Evolutionary conservation across 1,140 invertebrate genomes (phyloP).

Genomic region (Drosophila arawakana): DNA sequence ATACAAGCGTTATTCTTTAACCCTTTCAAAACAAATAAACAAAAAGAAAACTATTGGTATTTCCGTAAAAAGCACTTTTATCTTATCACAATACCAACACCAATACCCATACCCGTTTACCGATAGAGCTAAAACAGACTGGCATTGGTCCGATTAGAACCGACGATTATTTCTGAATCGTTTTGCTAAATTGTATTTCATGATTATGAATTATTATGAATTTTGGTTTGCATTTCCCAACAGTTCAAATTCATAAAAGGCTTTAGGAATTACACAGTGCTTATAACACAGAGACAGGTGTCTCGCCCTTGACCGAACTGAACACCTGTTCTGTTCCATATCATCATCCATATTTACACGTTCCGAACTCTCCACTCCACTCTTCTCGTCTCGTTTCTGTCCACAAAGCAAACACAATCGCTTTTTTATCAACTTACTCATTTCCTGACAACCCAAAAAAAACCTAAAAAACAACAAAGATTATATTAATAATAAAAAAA

Average conservation of each 20-base stretch:
- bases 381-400: no score
- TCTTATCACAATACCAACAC: conserved; percentile 35
- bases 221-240: conserved; percentile 23
- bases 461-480: conserved; percentile 28
- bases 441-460: conserved; percentile 53
- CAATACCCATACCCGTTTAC: conserved; percentile 11
- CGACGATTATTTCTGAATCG: conserved; percentile 13
- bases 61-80: conserved; percentile 32
- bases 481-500: conserved; percentile 37
- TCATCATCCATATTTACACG: conserved; percentile 33
- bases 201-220: conserved; percentile 10
- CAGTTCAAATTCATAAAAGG: conserved; percentile 50
- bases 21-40: conserved; percentile 21
- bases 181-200: conserved; percentile 2
- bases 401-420: conserved; percentile 12
- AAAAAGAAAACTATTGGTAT: conserved; percentile 28
- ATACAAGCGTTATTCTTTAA: background rate
- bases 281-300: conserved; percentile 26
- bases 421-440: conserved; percentile 62
- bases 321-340: conserved; percentile 65
- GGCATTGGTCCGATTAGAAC: conserved; percentile 38
- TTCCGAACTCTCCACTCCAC: background rate
- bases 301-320: conserved; percentile 18
- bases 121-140: conserved; percentile 30
- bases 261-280: conserved; percentile 35